Conservation (phyloP, 2,113 vertebrate species). For the Columba livia region DNA sequence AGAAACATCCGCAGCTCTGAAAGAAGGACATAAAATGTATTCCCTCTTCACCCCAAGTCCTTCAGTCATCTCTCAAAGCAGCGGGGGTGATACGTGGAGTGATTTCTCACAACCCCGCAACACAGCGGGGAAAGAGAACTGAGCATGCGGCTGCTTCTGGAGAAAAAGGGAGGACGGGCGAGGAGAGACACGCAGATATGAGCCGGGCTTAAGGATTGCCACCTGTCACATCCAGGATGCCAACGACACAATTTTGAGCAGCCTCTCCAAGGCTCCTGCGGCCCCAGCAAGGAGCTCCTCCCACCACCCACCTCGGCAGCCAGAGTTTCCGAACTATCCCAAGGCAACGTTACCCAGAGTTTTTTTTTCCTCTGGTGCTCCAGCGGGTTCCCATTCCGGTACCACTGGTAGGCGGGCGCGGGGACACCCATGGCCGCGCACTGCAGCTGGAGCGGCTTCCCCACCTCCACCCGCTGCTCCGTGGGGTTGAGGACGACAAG, state of each 20-base stretch:
- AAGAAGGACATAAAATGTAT: neutral
- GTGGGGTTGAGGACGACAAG: conserved; percentile 76
- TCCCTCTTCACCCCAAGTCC: neutral
- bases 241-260: neutral
- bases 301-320: neutral
- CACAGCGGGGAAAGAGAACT: rapidly evolving
- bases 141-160: neutral
- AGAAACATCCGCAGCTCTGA: neutral
- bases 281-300: neutral
- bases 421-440: conserved; percentile 83
- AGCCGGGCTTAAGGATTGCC: neutral
- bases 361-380: conserved; percentile 66
- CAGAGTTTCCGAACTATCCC: neutral
- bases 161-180: neutral
- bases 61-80: neutral
- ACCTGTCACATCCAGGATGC: neutral
- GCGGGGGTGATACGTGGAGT: rapidly evolving
- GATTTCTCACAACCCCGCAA: neutral
- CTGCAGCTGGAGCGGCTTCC: conserved; percentile 65
- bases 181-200: neutral
- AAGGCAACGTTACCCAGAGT: conserved; percentile 70
- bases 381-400: conserved; percentile 78
- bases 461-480: conserved; percentile 57
- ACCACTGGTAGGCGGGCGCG: conserved; percentile 84
- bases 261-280: neutral